Conservation (phyloP, 2,113 vertebrate species). For the Petroica traversi region DNA sequence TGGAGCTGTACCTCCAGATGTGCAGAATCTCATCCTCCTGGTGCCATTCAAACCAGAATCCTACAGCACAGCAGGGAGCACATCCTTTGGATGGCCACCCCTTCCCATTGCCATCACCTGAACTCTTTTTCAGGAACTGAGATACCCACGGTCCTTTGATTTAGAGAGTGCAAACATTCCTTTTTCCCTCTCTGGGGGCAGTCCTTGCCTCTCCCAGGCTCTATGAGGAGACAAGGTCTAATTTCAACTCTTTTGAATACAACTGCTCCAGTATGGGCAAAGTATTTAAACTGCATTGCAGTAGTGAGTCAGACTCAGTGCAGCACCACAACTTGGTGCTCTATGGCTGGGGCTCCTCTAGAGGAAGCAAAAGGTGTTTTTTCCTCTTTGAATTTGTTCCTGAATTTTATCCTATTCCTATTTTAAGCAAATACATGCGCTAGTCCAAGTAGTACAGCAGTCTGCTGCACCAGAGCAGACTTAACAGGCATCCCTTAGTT, state of each 20-base stretch:
- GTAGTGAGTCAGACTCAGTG: background rate
- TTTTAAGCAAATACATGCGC: background rate
- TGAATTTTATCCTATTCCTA: conserved; percentile 38
- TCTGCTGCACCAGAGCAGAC: background rate
- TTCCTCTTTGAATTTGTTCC: conserved; percentile 38
- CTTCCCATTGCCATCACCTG: no score
- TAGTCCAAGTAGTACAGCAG: background rate
- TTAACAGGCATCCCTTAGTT: conserved; percentile 47
- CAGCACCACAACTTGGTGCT: background rate
- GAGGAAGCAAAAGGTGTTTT: conserved; percentile 8
- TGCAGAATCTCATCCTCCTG: background rate
- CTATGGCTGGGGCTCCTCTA: background rate
- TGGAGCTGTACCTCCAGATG: background rate
- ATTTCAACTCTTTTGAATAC: background rate
- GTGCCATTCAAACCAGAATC: background rate
- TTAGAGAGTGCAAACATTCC: rapidly evolving
- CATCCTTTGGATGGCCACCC: background rate
- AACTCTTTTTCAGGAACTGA: background rate
- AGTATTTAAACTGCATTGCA: background rate
- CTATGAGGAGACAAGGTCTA: background rate
- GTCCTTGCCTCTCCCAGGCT: background rate
- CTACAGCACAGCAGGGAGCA: background rate
- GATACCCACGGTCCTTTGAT: rapidly evolving
- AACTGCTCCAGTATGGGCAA: background rate
- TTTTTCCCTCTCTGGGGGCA: background rate